Conservation (phyloP, 2,797 vertebrate species). For the Acanthornis magna region DNA sequence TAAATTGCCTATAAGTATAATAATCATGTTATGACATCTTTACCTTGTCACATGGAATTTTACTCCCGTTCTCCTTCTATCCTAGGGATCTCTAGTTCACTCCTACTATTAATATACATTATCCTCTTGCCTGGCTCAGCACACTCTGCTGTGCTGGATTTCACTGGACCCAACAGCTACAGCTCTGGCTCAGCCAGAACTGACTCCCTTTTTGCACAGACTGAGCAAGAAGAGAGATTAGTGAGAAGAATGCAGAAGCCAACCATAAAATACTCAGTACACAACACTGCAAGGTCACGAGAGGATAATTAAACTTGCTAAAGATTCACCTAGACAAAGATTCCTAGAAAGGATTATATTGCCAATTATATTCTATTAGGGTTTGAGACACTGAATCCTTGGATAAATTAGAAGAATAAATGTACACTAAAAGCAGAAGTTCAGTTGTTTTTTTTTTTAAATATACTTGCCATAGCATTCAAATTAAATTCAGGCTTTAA, state of each 20-base stretch:
- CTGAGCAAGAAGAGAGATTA: not conserved
- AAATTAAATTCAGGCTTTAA: not conserved
- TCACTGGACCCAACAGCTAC: not conserved
- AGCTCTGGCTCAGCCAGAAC: no score
- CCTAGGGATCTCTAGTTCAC: not conserved
- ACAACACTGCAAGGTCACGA: not conserved
- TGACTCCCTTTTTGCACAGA: not conserved
- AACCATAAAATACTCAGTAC: not conserved
- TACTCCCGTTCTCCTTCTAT: not conserved
- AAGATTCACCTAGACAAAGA: not conserved
- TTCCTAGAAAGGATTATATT: not conserved
- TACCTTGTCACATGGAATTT: not conserved
- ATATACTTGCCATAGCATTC: not conserved
- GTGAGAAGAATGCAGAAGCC: not conserved
- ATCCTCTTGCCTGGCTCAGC: not conserved
- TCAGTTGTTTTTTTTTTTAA: not conserved
- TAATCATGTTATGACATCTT: not conserved
- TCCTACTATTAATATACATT: not conserved
- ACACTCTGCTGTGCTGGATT: not conserved
- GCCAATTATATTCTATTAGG: not conserved
- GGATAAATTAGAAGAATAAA: not conserved
- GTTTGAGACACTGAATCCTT: not conserved
- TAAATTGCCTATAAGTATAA: not conserved
- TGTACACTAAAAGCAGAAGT: not conserved
- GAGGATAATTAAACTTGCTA: not conserved